Evolutionary conservation across 2,797 vertebrate species (phyloP), one percentile per base, ranked within the genome.

Genomic region (Helarctos malayanus): DNA sequence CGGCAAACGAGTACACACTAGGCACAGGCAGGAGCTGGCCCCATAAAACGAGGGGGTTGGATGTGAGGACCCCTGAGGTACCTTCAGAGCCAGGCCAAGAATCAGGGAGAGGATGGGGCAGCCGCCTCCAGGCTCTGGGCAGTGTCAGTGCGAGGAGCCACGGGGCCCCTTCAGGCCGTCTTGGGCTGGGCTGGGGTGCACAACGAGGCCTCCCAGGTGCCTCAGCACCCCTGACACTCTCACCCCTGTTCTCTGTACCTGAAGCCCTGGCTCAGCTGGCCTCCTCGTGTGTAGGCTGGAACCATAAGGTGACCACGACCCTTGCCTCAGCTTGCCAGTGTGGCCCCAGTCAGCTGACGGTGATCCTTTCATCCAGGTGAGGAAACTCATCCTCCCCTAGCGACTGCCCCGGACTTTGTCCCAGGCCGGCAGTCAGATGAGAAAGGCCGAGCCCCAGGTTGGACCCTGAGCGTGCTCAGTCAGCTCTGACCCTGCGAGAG

Each of bases 1-100:
- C 52, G 45, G 11, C 83, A 15, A 47, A 3, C 0, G 2, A 4
- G 5, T 25, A 7, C 41, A 0, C 1, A 0, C 4, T 7, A 12
- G 54, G n/a, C 18, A 0, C 19, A 0, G 3, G 11, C 12, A 10
- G 29, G 57, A 27, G 57, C 45, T 41, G 54, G 73, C 23, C 21
- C 61, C 32, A 0, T 8, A 27, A 13, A 54, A 65, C 1, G 5
- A 13, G n/a, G 10, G 11, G 13, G 11, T 29, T 15, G 7, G 69
- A 27, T 38, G 3, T 56, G 57, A 16, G 7, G 11, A 16, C 35
- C 21, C 41, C 15, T 10, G 18, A 80, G 47, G 56, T 27, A 4
- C 29, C 23, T 45, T 52, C 14, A 52, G 69, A 91, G 86, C 54
- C 15, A 68, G 47, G 47, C 32, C 52, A 21, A 27, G 56, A 18